Evolutionary conservation across 2,888 invertebrate species (phyloP).

Genomic region (Drosophila crucigera): DNA sequence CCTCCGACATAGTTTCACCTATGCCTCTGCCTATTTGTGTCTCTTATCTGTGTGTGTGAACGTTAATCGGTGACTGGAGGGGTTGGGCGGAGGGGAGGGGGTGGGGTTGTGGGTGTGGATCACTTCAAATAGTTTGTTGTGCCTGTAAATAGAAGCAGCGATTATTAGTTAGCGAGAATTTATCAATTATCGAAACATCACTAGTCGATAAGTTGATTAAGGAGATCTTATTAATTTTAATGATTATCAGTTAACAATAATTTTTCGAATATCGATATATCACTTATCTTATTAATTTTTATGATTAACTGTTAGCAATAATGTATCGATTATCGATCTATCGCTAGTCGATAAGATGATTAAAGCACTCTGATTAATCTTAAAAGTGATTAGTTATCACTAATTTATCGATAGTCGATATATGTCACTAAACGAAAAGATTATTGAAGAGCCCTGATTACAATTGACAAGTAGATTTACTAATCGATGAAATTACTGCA

Average conservation of each 20-base stretch:
- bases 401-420: not conserved
- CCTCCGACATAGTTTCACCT: conserved; percentile 67
- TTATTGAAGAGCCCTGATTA: not conserved
- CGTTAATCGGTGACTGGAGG: not conserved
- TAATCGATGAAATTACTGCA: not conserved
- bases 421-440: not conserved
- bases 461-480: not conserved
- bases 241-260: too few species aligned
- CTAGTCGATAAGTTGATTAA: not conserved
- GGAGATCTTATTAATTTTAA: not conserved
- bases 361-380: too few species aligned
- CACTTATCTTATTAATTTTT: too few species aligned
- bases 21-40: conserved; percentile 5
- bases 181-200: not conserved
- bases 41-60: not conserved
- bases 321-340: too few species aligned
- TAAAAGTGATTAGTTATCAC: too few species aligned
- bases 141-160: not conserved
- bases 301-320: too few species aligned
- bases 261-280: not conserved
- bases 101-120: too few species aligned
- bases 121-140: not conserved
- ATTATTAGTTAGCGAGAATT: too few species aligned
- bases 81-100: too few species aligned
- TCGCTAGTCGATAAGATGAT: too few species aligned